Conservation (phyloP, 1,140 invertebrate species). For the Eumaeus atala region DNA sequence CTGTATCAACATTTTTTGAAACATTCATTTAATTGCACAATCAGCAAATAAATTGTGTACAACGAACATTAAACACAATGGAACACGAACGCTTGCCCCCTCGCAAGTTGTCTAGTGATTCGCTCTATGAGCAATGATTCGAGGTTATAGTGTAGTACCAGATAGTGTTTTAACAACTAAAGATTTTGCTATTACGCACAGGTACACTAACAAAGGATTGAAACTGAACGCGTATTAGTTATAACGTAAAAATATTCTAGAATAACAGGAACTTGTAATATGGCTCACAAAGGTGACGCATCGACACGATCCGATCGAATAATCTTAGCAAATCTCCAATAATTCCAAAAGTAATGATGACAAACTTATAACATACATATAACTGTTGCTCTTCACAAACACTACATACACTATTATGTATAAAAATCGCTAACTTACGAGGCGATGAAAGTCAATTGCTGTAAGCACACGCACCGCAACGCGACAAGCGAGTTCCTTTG, state of each 20-base stretch:
- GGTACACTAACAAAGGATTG: too few species aligned
- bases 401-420: constrained; percentile 53
- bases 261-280: constrained; percentile 63
- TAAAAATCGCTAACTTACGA: constrained; percentile 68
- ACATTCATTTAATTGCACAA: too few species aligned
- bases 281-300: constrained; percentile 73
- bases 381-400: constrained; percentile 21
- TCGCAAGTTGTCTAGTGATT: constrained; percentile 3
- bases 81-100: constrained; percentile 4
- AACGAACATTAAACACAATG: constrained; percentile 3
- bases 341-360: not conserved
- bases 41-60: not conserved
- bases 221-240: too few species aligned
- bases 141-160: constrained; percentile 3
- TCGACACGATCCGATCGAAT: constrained; percentile 69
- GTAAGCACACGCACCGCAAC: constrained; percentile 67
- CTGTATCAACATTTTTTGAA: too few species aligned
- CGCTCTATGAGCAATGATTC: not conserved
- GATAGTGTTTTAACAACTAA: too few species aligned
- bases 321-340: constrained; percentile 40
- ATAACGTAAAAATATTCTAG: constrained; percentile 34
- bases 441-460: constrained; percentile 68
- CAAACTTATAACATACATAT: constrained; percentile 1
- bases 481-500: constrained; percentile 63
- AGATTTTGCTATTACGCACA: too few species aligned